Evolutionary conservation across 1,140 invertebrate species (phyloP).

Genomic region (Anoplophora glabripennis): DNA sequence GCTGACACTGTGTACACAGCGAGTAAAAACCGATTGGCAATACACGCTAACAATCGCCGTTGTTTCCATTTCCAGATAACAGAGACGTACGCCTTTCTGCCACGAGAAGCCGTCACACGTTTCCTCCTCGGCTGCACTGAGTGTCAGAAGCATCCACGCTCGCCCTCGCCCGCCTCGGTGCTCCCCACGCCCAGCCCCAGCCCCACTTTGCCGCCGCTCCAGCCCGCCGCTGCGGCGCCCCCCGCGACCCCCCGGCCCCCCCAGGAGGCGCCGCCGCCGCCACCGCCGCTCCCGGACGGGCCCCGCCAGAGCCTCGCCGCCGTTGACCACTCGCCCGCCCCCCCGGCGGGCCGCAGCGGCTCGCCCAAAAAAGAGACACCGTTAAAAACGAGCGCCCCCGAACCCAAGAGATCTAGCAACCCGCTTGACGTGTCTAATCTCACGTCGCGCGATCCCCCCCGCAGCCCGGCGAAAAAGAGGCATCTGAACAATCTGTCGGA

Average conservation of each 20-base stretch:
- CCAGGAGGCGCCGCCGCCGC: constrained; percentile 31
- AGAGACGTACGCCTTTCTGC: constrained; percentile 91
- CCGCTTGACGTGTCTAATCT: constrained; percentile 66
- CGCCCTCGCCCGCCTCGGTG: constrained; percentile 60
- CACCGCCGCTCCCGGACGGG: neutral
- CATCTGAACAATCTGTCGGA: neutral
- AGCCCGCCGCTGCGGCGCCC: constrained; percentile 36
- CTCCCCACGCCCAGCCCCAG: constrained; percentile 56
- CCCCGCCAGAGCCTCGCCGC: constrained; percentile 7
- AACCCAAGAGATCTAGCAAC: constrained; percentile 52
- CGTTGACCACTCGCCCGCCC: constrained; percentile 15
- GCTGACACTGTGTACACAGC: too few species aligned
- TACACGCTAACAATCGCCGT: neutral
- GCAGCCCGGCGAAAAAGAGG: constrained; percentile 47
- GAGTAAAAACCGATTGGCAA: neutral
- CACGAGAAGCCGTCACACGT: constrained; percentile 90
- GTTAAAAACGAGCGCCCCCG: constrained; percentile 27
- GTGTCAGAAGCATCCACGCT: constrained; percentile 83
- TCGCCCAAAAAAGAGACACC: constrained; percentile 33
- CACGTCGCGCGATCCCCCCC: constrained; percentile 61
- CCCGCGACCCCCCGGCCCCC: constrained; percentile 50
- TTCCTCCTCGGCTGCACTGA: constrained; percentile 92
- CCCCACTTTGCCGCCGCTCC: constrained; percentile 50
- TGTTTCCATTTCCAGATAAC: constrained; percentile 70
- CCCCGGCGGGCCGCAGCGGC: neutral